Evolutionary conservation across 2,797 vertebrate genomes (phyloP).

Genomic region (Sebastes alutus): DNA sequence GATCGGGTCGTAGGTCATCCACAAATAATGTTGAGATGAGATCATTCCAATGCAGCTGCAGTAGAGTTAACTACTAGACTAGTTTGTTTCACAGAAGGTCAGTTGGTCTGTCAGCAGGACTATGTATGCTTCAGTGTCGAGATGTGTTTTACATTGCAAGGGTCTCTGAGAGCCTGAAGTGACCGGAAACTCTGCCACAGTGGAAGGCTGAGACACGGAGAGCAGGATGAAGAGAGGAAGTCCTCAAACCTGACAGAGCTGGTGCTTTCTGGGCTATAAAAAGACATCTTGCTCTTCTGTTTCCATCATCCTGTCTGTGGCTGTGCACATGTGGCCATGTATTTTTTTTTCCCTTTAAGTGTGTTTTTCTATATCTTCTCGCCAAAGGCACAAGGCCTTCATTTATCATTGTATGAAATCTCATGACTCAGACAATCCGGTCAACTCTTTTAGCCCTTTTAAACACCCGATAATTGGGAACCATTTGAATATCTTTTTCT

Average conservation of each 20-base stretch:
- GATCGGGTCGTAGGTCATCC: not conserved
- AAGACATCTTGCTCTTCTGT: slow-evolving; percentile 26
- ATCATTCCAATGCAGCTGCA: not conserved
- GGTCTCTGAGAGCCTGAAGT: slow-evolving; percentile 3
- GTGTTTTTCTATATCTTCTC: slow-evolving; percentile 4
- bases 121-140: not conserved
- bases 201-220: not conserved
- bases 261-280: slow-evolving; percentile 33
- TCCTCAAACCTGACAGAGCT: slow-evolving; percentile 14
- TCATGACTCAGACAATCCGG: not conserved
- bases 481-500: not conserved
- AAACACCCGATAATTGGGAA: not conserved
- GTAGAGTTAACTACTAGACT: not conserved
- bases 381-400: slow-evolving; percentile 6
- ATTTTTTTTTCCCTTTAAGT: not conserved
- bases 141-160: not conserved
- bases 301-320: slow-evolving; percentile 45
- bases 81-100: not conserved
- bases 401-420: slow-evolving; percentile 6
- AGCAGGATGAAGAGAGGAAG: slow-evolving; percentile 28
- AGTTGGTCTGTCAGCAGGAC: not conserved
- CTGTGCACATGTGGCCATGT: slow-evolving; percentile 13
- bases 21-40: not conserved
- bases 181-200: not conserved
- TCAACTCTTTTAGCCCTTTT: not conserved